These are phyloP conservation scores for Drosophila micromelanica DNA, from an alignment of 1,140 invertebrate species.

Conservation along the genomic window DNA sequence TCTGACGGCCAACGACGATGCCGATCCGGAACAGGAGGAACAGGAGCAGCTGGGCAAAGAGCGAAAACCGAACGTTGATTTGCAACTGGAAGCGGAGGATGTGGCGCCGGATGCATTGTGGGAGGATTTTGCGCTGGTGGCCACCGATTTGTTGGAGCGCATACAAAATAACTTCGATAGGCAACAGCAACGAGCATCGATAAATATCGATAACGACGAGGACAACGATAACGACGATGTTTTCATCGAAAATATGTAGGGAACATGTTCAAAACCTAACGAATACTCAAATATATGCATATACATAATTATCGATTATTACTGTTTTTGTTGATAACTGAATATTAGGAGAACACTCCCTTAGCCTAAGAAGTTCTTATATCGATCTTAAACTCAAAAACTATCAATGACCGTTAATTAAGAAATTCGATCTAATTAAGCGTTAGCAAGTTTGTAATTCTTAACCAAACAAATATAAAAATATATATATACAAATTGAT, in stretches of 20 bases:
- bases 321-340: neutral
- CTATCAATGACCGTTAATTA: too few relatives aligned
- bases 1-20: constrained; percentile 57
- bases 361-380: too few relatives aligned
- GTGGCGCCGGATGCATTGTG: constrained; percentile 84
- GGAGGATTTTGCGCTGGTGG: constrained; percentile 88
- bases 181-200: constrained; percentile 36
- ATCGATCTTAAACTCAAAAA: too few relatives aligned
- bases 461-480: too few relatives aligned
- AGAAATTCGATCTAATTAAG: too few relatives aligned
- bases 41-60: constrained; percentile 1
- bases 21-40: constrained; percentile 22
- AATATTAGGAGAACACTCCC: too few relatives aligned
- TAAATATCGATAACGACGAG: constrained; percentile 49
- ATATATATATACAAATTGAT: too few relatives aligned
- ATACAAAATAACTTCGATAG: constrained; percentile 78
- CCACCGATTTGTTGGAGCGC: constrained; percentile 87
- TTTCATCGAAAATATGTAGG: constrained; percentile 79
- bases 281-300: constrained; percentile 18
- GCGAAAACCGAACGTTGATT: neutral
- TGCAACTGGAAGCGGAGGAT: constrained; percentile 25
- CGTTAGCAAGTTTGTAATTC: neutral
- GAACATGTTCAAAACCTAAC: constrained; percentile 23
- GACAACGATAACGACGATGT: constrained; percentile 64
- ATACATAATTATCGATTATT: neutral